These are phyloP conservation scores for Ochlodes sylvanus DNA, from an alignment of 2,888 invertebrate species.

Conservation along the genomic window DNA sequence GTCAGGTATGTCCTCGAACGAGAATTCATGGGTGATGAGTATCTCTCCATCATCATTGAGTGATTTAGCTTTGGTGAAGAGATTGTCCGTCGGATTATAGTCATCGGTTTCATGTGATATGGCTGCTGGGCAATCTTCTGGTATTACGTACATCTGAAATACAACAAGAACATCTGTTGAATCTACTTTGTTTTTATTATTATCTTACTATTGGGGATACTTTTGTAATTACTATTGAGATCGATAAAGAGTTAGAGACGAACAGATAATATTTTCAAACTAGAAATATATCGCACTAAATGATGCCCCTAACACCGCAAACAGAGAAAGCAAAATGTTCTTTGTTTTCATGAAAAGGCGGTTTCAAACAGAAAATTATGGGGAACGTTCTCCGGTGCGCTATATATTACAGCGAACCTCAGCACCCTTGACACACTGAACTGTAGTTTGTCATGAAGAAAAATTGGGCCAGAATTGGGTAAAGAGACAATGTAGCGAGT, in stretches of 20 bases:
- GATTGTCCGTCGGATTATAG: slow-evolving; percentile 64
- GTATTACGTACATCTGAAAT: slow-evolving; percentile 73
- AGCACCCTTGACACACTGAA: slow-evolving; percentile 1
- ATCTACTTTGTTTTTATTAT: too few species aligned
- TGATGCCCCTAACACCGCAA: too few species aligned
- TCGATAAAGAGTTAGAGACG: too few species aligned
- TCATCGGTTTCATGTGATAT: slow-evolving; percentile 59
- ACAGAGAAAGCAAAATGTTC: too few species aligned
- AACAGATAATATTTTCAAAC: too few species aligned
- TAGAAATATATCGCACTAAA: too few species aligned
- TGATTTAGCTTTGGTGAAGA: slow-evolving; percentile 68
- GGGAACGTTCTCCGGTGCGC: not conserved
- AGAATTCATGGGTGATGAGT: slow-evolving; percentile 67
- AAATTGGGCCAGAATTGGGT: not conserved
- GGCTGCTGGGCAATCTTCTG: slow-evolving; percentile 73
- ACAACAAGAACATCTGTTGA: not conserved
- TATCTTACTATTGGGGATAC: too few species aligned
- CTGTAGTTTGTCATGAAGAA: not conserved
- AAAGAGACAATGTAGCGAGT: not conserved
- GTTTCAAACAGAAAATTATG: not conserved
- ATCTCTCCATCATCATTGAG: slow-evolving; percentile 61
- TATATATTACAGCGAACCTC: not conserved
- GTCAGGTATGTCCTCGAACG: slow-evolving; percentile 74
- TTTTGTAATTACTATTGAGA: too few species aligned
- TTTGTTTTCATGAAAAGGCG: too few species aligned